Conservation (phyloP, 1,140 invertebrate species). For the Berghia stephanieae region DNA sequence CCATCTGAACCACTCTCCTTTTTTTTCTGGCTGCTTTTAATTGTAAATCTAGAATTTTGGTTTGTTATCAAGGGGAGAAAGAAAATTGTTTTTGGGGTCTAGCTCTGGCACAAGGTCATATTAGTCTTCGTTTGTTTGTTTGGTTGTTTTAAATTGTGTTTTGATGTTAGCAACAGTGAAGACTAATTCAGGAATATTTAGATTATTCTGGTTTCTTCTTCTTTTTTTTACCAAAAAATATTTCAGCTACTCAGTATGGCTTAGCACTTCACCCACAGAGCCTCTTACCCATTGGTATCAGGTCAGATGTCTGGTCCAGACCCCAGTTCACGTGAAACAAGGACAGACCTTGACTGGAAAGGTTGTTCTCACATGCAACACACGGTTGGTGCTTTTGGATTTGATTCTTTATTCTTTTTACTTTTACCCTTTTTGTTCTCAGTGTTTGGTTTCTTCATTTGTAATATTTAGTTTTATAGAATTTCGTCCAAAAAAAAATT, state of each 20-base stretch:
- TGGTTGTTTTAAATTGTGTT: background rate
- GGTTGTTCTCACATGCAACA: slow-evolving; percentile 90
- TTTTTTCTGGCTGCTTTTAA: too few species aligned
- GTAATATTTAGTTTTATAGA: too few species aligned
- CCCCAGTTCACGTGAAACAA: slow-evolving; percentile 93
- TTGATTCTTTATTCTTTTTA: background rate
- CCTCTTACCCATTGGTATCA: slow-evolving; percentile 99
- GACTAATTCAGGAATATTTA: background rate
- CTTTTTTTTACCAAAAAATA: background rate
- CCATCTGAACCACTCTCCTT: too few species aligned
- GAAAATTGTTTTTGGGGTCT: too few species aligned
- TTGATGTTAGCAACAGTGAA: background rate
- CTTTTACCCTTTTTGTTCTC: too few species aligned
- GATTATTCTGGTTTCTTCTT: background rate
- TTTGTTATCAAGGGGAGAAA: too few species aligned
- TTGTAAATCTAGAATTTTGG: too few species aligned
- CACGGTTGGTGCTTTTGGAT: slow-evolving; percentile 73
- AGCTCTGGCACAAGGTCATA: too few species aligned
- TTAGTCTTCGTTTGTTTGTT: background rate
- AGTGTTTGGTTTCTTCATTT: too few species aligned
- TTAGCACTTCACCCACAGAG: slow-evolving; percentile 98
- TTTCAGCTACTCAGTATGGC: slow-evolving; percentile 84
- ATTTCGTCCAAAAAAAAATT: too few species aligned
- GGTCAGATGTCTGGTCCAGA: slow-evolving; percentile 93
- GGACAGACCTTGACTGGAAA: slow-evolving; percentile 90